Base-by-base conservation (phyloP, 2,113 vertebrate genomes). In the Phoenicopterus ruber region DNA sequence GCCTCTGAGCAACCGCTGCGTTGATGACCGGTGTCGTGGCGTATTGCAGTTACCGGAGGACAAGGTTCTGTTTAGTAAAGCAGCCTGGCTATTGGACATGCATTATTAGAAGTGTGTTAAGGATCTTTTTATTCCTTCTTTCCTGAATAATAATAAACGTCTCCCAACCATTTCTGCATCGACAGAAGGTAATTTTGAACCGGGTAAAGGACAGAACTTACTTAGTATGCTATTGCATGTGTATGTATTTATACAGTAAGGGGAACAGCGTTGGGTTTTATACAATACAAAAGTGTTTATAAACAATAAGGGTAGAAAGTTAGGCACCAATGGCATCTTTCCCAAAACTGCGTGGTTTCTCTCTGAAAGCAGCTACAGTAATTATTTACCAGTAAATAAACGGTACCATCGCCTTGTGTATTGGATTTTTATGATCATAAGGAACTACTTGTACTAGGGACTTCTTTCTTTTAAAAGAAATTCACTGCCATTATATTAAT, bases 41-140 rank as follows among this genome's bases (percentile, higher is more conserved):
- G 0, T 34, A 5, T 4, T 25, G 47, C 24, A 8, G 55, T 8
- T 52, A 0, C 0, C 7, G 40, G 14, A 61, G 59, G 36, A 28
- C 50, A 20, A 1, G 1, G 26, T 20, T 69, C 28, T 20, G 4
- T 3, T 32, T 16, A 6, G 5, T 42, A 11, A 36, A 44, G 24
- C 47, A 47, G 18, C 65, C 29, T 42, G 25, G 26, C 34, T n/a
- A 2, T 11, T 38, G 73, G 29, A 38, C 20, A 2, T 25, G 59
- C 28, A 1, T 20, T 34, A 3, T 32, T 40, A 80, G 38, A 71
- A 46, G 47, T 28, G 10, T 4, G 4, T 16, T 31, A 9, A 21
- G 47, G 31, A 18, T 19, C 28, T 17, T 34, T 85, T 49, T 42
- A 18, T 29, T 69, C 52, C 57, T 76, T 40, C 47, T 83, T 58